Base-by-base conservation (phyloP, 2,797 vertebrate species). In the Babyrousa celebensis region DNA sequence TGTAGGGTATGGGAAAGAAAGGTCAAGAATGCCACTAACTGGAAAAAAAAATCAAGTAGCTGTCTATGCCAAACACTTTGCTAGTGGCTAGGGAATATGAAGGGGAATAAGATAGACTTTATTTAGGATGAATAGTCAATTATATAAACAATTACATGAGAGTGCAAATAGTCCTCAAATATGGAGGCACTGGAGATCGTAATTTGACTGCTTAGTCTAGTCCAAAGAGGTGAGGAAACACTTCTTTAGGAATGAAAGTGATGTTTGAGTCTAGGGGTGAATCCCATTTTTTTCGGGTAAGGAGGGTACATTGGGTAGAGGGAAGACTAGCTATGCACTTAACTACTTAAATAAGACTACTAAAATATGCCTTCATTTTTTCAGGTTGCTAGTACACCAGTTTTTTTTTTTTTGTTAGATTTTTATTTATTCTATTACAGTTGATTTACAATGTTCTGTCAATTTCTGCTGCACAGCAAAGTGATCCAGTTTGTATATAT, bases 271-370 rank as follows among this genome's bases (percentile, higher is more conserved):
- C 32, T 67, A 83, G 68, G 1, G 3, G 36, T 75, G 48, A 92
- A 40, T 83, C 32, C 74, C 27, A 60, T 79, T 63, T 86, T 56
- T 54, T 91, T 91, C 12, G n/a, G 10, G n/a, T 68, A 14, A 85
- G 21, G 54, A 93, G 11, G 82, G 5, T 5, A 40, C 40, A 20
- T 54, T 3, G 27, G 16, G 4, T 15, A 72, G 5, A 40, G 11
- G 17, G 20, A 6, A 40, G 62, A 88, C 32, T 48, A 58, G 16
- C 15, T 68, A 18, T 29, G 72, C 27, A 68, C n/a, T 32, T 36
- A 78, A 89, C 16, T 56, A 77, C 8, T 87, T 95, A 85, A 91
- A 40, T 82, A n/a, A n/a, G n/a, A n/a, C 23, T 17, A 43, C 60
- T 85, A 56, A 89, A 20, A 29, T 82, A 78, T 36, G 1, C 12